Evolutionary conservation across 2,113 vertebrate species (phyloP).

Genomic region (Lepisosteus osseus): DNA sequence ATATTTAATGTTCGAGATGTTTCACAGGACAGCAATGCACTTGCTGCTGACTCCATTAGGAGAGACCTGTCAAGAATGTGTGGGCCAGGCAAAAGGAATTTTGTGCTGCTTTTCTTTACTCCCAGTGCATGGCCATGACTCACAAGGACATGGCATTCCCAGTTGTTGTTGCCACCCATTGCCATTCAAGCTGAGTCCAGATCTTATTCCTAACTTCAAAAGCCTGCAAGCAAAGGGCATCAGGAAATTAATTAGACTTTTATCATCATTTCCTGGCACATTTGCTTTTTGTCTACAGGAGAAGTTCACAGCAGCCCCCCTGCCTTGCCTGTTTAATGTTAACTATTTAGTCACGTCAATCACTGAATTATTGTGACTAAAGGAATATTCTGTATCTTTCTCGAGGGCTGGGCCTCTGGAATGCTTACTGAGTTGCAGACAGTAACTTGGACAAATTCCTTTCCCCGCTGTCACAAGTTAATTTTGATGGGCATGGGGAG

Average conservation of each 20-base stretch:
- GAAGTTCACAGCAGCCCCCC: no score
- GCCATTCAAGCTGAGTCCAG: background rate
- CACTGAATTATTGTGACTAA: no score
- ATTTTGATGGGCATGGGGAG: no score
- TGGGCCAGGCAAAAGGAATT: background rate
- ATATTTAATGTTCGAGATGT: no score
- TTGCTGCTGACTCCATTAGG: background rate
- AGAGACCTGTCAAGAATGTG: background rate
- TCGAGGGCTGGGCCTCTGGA: no score
- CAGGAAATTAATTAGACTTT: background rate
- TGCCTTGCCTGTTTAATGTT: no score
- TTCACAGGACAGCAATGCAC: background rate
- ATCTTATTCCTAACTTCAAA: background rate
- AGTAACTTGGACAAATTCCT: no score
- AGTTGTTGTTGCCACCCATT: background rate
- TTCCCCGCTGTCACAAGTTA: no score
- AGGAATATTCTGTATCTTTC: no score
- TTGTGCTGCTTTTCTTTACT: background rate
- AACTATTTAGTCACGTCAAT: no score
- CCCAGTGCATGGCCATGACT: background rate
- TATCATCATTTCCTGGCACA: background rate
- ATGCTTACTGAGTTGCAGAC: no score
- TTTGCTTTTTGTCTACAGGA: no score
- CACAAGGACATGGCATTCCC: constrained; percentile 1
- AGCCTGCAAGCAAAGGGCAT: background rate